phyloP scores from a whole-genome alignment of 2,113 vertebrate genomes.

The Lepus europaeus region DNA sequence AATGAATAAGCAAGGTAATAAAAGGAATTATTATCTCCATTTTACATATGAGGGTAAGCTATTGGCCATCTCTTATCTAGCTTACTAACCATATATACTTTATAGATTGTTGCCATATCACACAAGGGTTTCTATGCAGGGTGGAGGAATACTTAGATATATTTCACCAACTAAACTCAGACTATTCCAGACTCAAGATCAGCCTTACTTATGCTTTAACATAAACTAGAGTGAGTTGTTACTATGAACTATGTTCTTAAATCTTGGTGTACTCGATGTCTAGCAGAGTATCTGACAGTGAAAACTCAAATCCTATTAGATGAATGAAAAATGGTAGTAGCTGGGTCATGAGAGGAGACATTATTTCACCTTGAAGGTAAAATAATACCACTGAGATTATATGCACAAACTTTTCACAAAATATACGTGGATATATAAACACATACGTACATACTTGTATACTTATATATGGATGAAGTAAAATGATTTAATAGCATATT shows the following conservation, averaged over 20 bases:
- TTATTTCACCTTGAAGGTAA: neutral
- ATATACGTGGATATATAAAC: neutral
- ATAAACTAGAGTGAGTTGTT: neutral
- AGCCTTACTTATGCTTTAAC: neutral
- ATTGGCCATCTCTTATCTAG: neutral
- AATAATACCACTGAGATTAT: neutral
- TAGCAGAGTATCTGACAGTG: neutral
- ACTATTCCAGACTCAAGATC: neutral
- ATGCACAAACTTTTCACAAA: neutral
- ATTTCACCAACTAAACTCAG: constrained; percentile 16
- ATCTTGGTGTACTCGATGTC: neutral
- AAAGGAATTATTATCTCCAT: neutral
- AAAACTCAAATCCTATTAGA: neutral
- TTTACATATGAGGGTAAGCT: constrained; percentile 8
- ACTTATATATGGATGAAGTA: neutral
- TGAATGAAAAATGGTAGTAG: neutral
- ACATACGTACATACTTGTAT: neutral
- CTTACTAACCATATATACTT: neutral
- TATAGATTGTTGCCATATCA: neutral
- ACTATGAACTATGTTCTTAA: neutral
- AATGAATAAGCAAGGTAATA: constrained; percentile 20
- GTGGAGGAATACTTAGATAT: neutral
- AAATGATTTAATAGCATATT: constrained; percentile 13
- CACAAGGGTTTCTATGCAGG: neutral
- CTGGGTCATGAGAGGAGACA: neutral